Evolutionary conservation across 92 coral and sea anemone genomes (phyloP).

Genomic region (Palythoa heliodiscus): DNA sequence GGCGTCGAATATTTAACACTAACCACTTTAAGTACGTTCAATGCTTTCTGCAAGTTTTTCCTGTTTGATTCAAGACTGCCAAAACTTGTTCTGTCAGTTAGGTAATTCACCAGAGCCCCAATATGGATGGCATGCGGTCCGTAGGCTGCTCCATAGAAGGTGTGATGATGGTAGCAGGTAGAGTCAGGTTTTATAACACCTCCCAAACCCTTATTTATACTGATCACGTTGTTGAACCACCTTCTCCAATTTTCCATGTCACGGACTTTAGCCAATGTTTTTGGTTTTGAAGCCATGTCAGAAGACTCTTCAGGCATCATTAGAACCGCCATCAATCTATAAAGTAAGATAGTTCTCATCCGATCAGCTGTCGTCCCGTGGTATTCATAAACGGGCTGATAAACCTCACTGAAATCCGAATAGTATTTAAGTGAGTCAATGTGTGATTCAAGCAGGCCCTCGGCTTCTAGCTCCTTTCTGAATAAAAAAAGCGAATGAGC

Average conservation of each 20-base stretch:
- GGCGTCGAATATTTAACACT: conserved; percentile 67
- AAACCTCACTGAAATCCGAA: conserved; percentile 58
- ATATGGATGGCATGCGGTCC: conserved; percentile 61
- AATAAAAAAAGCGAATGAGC: conserved; percentile 68
- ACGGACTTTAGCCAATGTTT: conserved; percentile 55
- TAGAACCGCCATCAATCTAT: conserved; percentile 58
- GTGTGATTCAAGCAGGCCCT: not conserved
- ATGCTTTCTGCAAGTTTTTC: conserved; percentile 44
- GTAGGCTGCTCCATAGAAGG: conserved; percentile 67
- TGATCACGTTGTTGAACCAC: conserved; percentile 62
- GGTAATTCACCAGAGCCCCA: conserved; percentile 52
- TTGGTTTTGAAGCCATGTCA: conserved; percentile 33
- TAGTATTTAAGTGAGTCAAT: conserved; percentile 61
- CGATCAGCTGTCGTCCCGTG: conserved; percentile 58
- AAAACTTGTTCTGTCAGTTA: conserved; percentile 51
- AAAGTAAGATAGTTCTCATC: conserved; percentile 51
- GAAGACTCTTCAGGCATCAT: conserved; percentile 59
- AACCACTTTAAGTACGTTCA: conserved; percentile 44
- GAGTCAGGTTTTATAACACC: conserved; percentile 71
- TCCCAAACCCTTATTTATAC: conserved; percentile 52
- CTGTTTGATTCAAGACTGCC: not conserved
- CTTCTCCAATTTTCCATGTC: conserved; percentile 55
- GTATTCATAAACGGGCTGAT: conserved; percentile 45
- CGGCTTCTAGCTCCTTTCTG: conserved; percentile 24
- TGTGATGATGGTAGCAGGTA: conserved; percentile 62